Evolutionary conservation across 2,888 invertebrate species (phyloP).

Genomic region (Eurytoma adleriae): DNA sequence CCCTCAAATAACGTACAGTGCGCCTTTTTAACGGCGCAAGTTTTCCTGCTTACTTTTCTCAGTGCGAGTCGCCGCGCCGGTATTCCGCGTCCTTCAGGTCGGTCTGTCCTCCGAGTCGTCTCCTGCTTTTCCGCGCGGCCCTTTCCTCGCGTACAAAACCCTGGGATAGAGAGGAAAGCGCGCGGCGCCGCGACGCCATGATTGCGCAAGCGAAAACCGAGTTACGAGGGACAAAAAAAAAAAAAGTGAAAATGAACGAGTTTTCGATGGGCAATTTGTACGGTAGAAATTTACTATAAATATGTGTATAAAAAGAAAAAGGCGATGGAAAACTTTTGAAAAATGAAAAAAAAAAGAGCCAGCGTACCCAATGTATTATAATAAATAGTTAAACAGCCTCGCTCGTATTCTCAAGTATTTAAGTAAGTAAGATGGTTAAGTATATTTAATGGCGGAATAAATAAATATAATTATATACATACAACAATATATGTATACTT

Average conservation of each 20-base stretch:
- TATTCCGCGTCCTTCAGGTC: too few species aligned
- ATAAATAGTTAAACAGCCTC: slow-evolving; percentile 67
- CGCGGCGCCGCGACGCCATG: slow-evolving; percentile 7
- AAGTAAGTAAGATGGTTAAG: slow-evolving; percentile 54
- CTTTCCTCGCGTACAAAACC: too few species aligned
- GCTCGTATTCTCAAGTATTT: slow-evolving; percentile 73
- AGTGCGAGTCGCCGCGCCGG: too few species aligned
- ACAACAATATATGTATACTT: slow-evolving; percentile 23
- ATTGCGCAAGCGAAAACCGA: slow-evolving; percentile 3
- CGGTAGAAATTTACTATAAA: not conserved
- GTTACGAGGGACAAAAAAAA: not conserved
- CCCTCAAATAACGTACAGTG: too few species aligned
- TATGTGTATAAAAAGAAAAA: slow-evolving; percentile 4
- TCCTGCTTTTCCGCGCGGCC: too few species aligned
- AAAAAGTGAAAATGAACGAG: not conserved
- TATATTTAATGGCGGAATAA: slow-evolving; percentile 24
- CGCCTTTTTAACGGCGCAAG: too few species aligned
- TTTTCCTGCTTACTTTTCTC: too few species aligned
- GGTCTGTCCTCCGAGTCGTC: too few species aligned
- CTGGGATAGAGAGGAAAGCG: not conserved
- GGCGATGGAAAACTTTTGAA: not conserved
- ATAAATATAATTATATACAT: slow-evolving; percentile 50
- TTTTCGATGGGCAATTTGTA: not conserved
- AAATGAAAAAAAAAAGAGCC: slow-evolving; percentile 29
- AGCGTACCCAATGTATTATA: slow-evolving; percentile 62